Percentiles rank a stretch among this genome's conserved stretches.
Conservation (phyloP, 2,888 invertebrate genomes). For the Nomada goodeniana region DNA sequence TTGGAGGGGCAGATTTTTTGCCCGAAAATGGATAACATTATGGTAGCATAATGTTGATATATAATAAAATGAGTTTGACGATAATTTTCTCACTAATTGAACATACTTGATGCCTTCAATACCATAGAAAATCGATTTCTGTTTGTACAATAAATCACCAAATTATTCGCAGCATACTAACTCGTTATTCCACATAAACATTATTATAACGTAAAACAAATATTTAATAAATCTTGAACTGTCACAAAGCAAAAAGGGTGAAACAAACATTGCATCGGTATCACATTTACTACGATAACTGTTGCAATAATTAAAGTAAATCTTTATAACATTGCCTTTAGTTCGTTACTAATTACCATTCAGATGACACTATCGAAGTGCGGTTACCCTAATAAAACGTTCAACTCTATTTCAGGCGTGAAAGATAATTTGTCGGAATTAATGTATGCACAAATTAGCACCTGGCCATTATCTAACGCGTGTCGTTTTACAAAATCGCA, state of each 20-base stretch:
- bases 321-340: no score
- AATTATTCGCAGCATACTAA: no score
- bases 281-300: no score
- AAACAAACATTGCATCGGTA: no score
- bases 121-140: not conserved
- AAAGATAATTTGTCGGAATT: conserved; percentile 17
- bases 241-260: no score
- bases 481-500: conserved; percentile 34
- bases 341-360: no score
- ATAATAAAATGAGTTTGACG: not conserved
- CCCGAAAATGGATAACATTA: conserved; percentile 2
- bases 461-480: not conserved
- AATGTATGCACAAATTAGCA: conserved; percentile 28
- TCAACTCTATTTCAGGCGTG: not conserved
- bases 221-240: no score
- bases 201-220: no score
- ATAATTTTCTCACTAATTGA: conserved; percentile 6
- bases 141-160: no score
- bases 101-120: not conserved
- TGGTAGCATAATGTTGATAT: not conserved
- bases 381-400: not conserved
- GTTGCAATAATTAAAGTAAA: no score
- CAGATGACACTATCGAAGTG: not conserved
- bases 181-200: no score
- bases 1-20: no score